phyloP scores from a whole-genome alignment of 92 coral and sea anemone species.

The Pocillopora meandrina region DNA sequence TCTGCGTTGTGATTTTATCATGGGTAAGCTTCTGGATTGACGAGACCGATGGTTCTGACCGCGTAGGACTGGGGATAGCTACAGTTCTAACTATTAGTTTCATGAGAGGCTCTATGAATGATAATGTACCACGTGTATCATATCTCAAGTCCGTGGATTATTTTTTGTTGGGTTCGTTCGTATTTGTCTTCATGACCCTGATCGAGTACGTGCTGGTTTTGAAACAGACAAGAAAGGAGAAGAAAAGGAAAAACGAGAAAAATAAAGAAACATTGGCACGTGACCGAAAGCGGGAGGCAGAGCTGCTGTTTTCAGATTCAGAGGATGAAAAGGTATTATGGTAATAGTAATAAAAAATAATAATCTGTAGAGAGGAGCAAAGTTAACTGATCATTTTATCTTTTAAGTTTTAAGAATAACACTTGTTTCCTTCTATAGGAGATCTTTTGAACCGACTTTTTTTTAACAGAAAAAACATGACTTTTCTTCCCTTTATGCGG shows the following conservation, averaged over 20 bases:
- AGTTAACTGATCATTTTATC: conserved; percentile 11
- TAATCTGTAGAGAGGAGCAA: background rate
- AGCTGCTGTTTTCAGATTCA: background rate
- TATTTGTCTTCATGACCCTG: conserved; percentile 89
- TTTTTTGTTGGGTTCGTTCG: conserved; percentile 87
- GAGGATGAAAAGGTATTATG: conserved; percentile 33
- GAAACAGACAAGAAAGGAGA: conserved; percentile 69
- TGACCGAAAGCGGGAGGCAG: conserved; percentile 9
- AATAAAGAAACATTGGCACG: conserved; percentile 39
- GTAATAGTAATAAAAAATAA: background rate
- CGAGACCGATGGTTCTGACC: conserved; percentile 83
- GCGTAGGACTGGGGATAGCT: conserved; percentile 89
- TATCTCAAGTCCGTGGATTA: conserved; percentile 95
- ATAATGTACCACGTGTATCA: conserved; percentile 91
- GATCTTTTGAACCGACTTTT: too few species aligned
- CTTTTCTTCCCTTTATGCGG: too few species aligned
- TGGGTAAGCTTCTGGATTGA: conserved; percentile 96
- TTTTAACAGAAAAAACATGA: too few species aligned
- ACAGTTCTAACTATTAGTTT: conserved; percentile 92
- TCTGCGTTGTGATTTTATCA: conserved; percentile 81
- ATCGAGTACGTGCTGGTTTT: conserved; percentile 90
- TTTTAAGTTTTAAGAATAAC: background rate
- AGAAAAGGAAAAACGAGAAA: conserved; percentile 50
- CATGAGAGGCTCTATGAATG: conserved; percentile 94
- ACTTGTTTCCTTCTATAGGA: too few species aligned